Percentiles rank a stretch among this genome's conserved stretches.
Conservation (phyloP, 1,140 invertebrate genomes). For the Euura saliciscinereae region DNA sequence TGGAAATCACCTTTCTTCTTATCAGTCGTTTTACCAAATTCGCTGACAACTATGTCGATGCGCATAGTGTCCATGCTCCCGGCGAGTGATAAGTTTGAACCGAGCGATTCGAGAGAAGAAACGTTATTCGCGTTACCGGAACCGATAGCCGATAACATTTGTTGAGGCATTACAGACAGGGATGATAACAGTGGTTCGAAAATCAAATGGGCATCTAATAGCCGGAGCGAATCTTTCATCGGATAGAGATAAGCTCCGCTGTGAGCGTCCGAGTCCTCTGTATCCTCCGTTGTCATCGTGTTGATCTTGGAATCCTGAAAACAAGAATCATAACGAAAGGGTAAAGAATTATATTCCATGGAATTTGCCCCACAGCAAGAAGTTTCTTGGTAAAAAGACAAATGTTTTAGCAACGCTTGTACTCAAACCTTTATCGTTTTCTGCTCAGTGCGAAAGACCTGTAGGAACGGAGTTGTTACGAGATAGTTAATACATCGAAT, state of each 20-base stretch:
- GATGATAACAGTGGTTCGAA: conserved; percentile 87
- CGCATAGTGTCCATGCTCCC: conserved; percentile 85
- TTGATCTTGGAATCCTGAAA: conserved; percentile 66
- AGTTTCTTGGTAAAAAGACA: conserved; percentile 12
- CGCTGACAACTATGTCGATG: conserved; percentile 93
- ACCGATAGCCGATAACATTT: conserved; percentile 68
- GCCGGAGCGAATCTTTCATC: conserved; percentile 80
- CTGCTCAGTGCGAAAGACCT: conserved; percentile 57
- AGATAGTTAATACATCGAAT: background rate
- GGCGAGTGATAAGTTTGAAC: conserved; percentile 88
- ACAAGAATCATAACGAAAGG: conserved; percentile 23
- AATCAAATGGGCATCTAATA: conserved; percentile 90
- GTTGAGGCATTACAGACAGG: conserved; percentile 85
- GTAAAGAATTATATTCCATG: conserved; percentile 14
- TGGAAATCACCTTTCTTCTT: conserved; percentile 56
- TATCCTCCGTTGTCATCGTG: conserved; percentile 64
- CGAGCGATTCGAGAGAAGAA: conserved; percentile 83
- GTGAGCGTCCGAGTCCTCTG: conserved; percentile 58
- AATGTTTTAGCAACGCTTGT: no score
- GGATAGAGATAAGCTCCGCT: conserved; percentile 70
- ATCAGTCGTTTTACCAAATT: conserved; percentile 68
- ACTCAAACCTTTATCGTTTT: conserved; percentile 50
- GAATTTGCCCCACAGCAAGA: background rate
- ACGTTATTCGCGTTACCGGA: conserved; percentile 61
- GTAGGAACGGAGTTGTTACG: conserved; percentile 12